Conservation (phyloP, 2,113 vertebrate genomes). For the Meleagris gallopavo region DNA sequence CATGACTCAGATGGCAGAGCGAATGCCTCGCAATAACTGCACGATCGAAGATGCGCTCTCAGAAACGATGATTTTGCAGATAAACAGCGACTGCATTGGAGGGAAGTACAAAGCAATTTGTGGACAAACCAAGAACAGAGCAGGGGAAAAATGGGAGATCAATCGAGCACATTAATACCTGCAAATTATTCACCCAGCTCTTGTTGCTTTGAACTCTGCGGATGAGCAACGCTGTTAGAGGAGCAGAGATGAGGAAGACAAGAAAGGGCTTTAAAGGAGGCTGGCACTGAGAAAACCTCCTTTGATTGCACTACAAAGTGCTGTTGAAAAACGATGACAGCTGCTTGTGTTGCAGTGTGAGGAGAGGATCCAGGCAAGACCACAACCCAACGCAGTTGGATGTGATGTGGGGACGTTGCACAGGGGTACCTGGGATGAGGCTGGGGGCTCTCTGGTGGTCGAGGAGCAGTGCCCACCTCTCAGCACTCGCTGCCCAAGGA, state of each 20-base stretch:
- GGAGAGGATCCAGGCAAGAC: background rate
- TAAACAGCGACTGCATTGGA: constrained; percentile 26
- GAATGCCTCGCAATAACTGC: constrained; percentile 37
- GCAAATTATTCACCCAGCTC: constrained; percentile 40
- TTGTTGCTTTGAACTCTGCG: constrained; percentile 18
- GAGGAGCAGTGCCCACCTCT: rapidly evolving
- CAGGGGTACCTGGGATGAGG: background rate
- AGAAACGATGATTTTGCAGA: constrained; percentile 68
- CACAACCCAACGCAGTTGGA: background rate
- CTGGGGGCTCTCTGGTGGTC: background rate
- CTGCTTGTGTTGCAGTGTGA: background rate
- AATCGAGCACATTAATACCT: constrained; percentile 22
- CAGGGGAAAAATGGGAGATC: background rate
- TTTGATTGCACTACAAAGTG: constrained; percentile 12
- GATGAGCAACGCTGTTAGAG: constrained; percentile 46
- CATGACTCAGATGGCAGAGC: constrained; percentile 4
- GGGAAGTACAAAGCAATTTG: constrained; percentile 25
- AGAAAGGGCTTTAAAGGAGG: constrained; percentile 10
- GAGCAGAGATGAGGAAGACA: constrained; percentile 55
- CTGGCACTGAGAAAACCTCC: constrained; percentile 20
- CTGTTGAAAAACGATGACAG: background rate
- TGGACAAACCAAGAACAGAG: background rate
- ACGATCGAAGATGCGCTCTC: constrained; percentile 13
- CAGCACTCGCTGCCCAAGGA: background rate
- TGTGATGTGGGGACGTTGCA: rapidly evolving